Percentiles rank a stretch among this genome's conserved stretches.
phyloP scores from a whole-genome alignment of 2,888 invertebrate genomes.

The Aphodius sticticus region DNA sequence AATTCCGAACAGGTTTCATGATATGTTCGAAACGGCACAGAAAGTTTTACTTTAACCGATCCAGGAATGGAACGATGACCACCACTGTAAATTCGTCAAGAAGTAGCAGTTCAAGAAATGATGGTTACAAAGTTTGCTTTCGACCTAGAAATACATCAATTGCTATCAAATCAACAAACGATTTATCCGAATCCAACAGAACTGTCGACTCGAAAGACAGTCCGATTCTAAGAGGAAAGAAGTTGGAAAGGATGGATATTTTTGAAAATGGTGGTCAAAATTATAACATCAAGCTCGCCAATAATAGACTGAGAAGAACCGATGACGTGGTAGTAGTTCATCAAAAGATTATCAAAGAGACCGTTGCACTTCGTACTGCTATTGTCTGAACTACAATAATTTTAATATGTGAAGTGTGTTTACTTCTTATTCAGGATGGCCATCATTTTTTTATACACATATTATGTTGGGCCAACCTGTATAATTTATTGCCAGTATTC shows the following conservation, averaged over 20 bases:
- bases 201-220: conserved; percentile 57
- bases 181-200: conserved; percentile 65
- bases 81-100: conserved; percentile 63
- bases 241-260: conserved; percentile 18
- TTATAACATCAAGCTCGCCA: conserved; percentile 30
- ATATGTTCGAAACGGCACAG: conserved; percentile 69
- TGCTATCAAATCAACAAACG: conserved; percentile 52
- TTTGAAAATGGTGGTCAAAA: conserved; percentile 33
- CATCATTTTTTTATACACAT: neutral
- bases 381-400: neutral
- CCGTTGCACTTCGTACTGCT: neutral
- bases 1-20: conserved; percentile 84
- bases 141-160: conserved; percentile 53
- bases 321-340: conserved; percentile 45
- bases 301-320: conserved; percentile 39
- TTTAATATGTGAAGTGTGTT: neutral
- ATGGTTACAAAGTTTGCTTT: conserved; percentile 54
- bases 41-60: conserved; percentile 61
- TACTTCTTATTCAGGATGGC: neutral
- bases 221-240: conserved; percentile 28
- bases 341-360: conserved; percentile 41
- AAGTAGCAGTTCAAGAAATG: conserved; percentile 54
- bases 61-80: conserved; percentile 64
- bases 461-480: neutral
- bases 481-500: neutral